Conservation (phyloP, 2,888 invertebrate species). For the Tanypteryx hageni region DNA sequence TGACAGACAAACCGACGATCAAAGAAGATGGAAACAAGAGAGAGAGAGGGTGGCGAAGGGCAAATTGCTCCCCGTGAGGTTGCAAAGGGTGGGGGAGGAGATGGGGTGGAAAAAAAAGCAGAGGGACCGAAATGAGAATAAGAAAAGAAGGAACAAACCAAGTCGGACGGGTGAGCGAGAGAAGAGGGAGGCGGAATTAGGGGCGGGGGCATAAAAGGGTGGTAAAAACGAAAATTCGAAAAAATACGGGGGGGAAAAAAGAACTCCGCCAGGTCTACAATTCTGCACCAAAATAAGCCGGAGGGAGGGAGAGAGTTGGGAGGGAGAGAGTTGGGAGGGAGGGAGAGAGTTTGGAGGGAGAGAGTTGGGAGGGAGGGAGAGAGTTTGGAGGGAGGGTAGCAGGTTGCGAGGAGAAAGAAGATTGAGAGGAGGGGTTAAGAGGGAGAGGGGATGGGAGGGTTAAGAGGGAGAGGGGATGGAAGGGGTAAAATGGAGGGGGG, state of each 20-base stretch:
- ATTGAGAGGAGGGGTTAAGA: no score
- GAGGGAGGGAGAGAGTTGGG: neutral
- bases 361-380: neutral
- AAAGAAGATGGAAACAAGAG: neutral
- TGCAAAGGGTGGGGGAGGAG: no score
- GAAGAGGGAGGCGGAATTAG: neutral
- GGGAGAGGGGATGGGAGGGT: no score
- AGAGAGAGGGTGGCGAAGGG: neutral
- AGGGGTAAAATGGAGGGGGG: no score
- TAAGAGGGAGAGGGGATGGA: no score
- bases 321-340: neutral
- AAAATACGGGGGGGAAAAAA: neutral
- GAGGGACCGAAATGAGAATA: neutral
- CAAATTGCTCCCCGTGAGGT: neutral
- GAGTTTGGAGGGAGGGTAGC: neutral
- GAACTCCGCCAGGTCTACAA: neutral
- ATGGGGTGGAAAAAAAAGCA: neutral
- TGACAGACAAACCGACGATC: neutral
- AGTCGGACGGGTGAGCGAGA: neutral
- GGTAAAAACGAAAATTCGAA: neutral
- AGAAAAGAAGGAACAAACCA: neutral
- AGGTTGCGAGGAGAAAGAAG: no score
- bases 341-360: neutral
- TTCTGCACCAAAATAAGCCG: slow-evolving; percentile 2
- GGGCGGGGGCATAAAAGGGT: neutral